Base-by-base conservation (phyloP, 2,113 vertebrate genomes). In the Tursiops truncatus region DNA sequence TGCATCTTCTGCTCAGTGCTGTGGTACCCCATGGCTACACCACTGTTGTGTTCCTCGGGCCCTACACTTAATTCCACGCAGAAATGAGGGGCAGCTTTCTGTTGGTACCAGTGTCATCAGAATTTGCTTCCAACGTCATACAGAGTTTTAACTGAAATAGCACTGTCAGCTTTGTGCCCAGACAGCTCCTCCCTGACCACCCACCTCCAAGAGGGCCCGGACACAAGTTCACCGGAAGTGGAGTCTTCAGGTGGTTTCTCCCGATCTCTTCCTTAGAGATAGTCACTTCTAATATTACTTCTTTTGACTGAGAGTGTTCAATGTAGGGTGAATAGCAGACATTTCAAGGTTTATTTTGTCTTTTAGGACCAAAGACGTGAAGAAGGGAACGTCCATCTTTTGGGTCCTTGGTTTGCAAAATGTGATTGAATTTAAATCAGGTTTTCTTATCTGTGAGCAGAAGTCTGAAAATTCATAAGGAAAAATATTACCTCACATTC, bases 1-100 rank as follows among this genome's bases (percentile, higher is more conserved):
- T 0, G 0, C 2, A 4, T 38, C 44, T 11, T 58, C 13, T 26
- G 44, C 38, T 82, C 6, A 17, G 81, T 0, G 41, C 25, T n/a
- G 41, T n/a, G 7, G 11, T 47, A 41, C 36, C 14, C 14, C 1
- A 1, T 6, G 0, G 0, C 5, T 12, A 0, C 41, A 1, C 3
- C 2, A 1, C 15, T 31, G 21, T 11, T 18, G 23, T 33, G 26
- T 41, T 56, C 20, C 79, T 36, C 33, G 4, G 88, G 17, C 31
- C 17, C n/a, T 13, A 12, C 2, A 0, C 18, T 85, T 70, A 8
- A 3, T 65, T 67, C 20, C 14, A 8, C 4, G 84, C 62, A 50
- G 68, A 92, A n/a, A 36, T 44, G n/a, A 60, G 53, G 28, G 65
- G 5, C 11, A 33, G 4, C 7, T 8, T 82, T 10, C 8, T 21